phyloP scores from a whole-genome alignment of 2,797 vertebrate genomes.

The Malacoctenus gilli region DNA sequence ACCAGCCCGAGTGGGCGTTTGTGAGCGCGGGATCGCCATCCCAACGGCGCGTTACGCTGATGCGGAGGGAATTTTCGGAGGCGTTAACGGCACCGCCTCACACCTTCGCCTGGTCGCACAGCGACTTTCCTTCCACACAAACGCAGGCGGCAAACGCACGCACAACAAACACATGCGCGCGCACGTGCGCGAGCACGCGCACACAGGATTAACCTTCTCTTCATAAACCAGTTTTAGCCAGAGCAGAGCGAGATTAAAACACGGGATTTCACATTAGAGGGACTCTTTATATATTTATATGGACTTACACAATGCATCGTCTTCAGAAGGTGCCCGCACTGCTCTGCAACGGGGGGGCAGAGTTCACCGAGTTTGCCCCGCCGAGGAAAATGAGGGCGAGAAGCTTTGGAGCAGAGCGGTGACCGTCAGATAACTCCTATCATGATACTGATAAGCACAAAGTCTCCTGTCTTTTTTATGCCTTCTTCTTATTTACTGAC shows the following conservation, averaged over 20 bases:
- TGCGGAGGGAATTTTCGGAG: slow-evolving; percentile 15
- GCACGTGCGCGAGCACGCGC: too few relatives aligned
- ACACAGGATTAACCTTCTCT: slow-evolving; percentile 66
- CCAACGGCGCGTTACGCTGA: slow-evolving; percentile 21
- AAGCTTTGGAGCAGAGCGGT: slow-evolving; percentile 14
- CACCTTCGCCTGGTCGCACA: slow-evolving; percentile 8
- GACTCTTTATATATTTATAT: slow-evolving; percentile 60
- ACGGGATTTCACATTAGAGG: slow-evolving; percentile 62
- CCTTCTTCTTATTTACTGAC: not conserved
- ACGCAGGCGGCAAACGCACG: slow-evolving; percentile 2
- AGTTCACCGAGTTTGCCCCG: slow-evolving; percentile 20
- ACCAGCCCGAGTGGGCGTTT: slow-evolving; percentile 39
- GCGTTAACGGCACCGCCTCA: slow-evolving; percentile 16
- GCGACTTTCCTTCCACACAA: slow-evolving; percentile 2
- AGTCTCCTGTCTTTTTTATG: not conserved
- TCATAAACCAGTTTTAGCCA: slow-evolving; percentile 62
- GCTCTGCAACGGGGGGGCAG: not conserved
- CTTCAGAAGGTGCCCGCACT: slow-evolving; percentile 25
- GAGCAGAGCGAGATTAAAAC: slow-evolving; percentile 67
- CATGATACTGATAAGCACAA: slow-evolving; percentile 1
- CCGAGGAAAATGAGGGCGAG: slow-evolving; percentile 9
- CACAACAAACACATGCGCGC: too few relatives aligned
- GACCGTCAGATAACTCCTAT: slow-evolving; percentile 21
- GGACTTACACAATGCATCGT: slow-evolving; percentile 37
- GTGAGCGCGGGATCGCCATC: slow-evolving; percentile 18